phyloP scores from a whole-genome alignment of 2,888 invertebrate genomes.

The Lymantria monacha region DNA sequence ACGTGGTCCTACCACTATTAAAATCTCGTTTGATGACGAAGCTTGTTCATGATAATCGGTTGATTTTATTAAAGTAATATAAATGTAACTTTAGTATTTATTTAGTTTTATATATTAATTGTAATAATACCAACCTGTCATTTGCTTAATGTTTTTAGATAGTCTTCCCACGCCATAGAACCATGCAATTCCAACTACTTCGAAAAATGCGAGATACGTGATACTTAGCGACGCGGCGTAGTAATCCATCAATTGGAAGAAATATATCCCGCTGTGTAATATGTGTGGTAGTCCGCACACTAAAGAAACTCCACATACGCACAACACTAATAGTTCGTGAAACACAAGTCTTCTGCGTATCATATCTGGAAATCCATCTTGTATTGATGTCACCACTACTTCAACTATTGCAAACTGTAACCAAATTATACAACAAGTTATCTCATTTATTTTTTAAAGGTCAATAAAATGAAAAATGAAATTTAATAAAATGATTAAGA shows the following conservation, averaged over 20 bases:
- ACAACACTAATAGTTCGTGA: slow-evolving; percentile 92
- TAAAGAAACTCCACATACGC: slow-evolving; percentile 92
- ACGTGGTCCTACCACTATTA: too few species aligned
- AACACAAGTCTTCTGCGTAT: slow-evolving; percentile 91
- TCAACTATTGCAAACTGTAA: slow-evolving; percentile 96
- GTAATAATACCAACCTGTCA: slow-evolving; percentile 90
- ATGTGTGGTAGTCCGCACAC: slow-evolving; percentile 93
- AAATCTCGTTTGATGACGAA: too few species aligned
- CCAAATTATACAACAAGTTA: slow-evolving; percentile 3
- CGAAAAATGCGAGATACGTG: slow-evolving; percentile 96
- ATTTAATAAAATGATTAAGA: too few species aligned
- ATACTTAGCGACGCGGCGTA: slow-evolving; percentile 96
- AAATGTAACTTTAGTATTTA: too few species aligned
- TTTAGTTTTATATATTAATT: not conserved
- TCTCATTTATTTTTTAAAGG: too few species aligned
- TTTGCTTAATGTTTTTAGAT: slow-evolving; percentile 92
- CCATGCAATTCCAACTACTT: slow-evolving; percentile 95
- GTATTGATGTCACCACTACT: slow-evolving; percentile 95
- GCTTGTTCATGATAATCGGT: too few species aligned
- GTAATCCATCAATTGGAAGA: slow-evolving; percentile 95
- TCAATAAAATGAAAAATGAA: too few species aligned
- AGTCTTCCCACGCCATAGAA: slow-evolving; percentile 92
- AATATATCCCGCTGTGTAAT: slow-evolving; percentile 94
- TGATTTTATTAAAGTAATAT: too few species aligned
- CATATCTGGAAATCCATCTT: slow-evolving; percentile 95